A percentile compares a stretch with the other conserved stretches of the same genome.
Evolutionary conservation across 2,797 vertebrate species (phyloP).

Genomic region (Neosilurus mollespiculum): DNA sequence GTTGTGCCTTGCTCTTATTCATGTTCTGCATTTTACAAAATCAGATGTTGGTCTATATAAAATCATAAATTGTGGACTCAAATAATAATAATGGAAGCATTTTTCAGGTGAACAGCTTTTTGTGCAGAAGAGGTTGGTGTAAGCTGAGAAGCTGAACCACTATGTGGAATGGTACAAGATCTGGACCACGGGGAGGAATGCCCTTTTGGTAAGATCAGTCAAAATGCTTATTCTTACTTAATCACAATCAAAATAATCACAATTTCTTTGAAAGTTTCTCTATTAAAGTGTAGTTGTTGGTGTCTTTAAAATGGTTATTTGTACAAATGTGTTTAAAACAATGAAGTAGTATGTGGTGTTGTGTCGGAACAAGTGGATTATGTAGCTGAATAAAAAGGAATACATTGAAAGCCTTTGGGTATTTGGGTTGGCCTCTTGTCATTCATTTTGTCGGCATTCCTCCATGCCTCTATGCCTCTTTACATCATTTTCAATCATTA

Average conservation of each 20-base stretch:
- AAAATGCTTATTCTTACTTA: background rate
- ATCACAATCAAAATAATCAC: too few relatives aligned
- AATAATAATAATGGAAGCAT: background rate
- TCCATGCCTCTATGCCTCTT: background rate
- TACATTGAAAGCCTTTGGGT: background rate
- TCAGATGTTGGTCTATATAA: background rate
- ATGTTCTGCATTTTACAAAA: background rate
- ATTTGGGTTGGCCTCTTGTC: background rate
- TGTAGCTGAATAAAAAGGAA: background rate
- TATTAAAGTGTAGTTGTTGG: background rate
- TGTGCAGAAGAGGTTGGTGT: constrained; percentile 26
- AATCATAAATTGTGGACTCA: background rate
- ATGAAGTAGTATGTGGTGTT: background rate
- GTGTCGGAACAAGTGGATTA: background rate
- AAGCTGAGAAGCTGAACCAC: constrained; percentile 38
- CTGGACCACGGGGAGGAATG: constrained; percentile 73
- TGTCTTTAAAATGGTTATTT: background rate
- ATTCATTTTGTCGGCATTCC: background rate
- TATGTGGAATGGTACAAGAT: constrained; percentile 80
- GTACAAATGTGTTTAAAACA: background rate
- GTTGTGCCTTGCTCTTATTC: background rate
- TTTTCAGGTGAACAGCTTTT: constrained; percentile 20
- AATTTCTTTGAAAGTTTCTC: background rate
- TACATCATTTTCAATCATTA: background rate
- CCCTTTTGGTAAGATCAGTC: constrained; percentile 72